Base-by-base conservation (phyloP, 2,797 vertebrate genomes). In the Paramormyrops hopkinsi region DNA sequence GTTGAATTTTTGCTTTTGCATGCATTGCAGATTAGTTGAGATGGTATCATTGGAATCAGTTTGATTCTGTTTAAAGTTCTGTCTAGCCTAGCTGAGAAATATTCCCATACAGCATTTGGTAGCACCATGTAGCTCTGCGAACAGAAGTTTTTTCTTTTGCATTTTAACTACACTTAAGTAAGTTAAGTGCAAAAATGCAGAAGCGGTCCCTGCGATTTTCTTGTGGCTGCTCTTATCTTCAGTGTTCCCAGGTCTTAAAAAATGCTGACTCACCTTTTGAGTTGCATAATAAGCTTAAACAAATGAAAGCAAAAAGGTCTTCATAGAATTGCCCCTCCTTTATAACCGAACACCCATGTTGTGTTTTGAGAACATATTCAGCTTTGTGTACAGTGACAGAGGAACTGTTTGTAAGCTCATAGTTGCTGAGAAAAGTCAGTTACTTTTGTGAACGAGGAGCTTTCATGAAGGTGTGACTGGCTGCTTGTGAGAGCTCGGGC, bases 231-330 rank as follows among this genome's bases (percentile, higher is more conserved):
- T 46, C 14, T 79, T 79, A 46, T 82, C 41, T n/a, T 22, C 19
- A 44, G 76, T 46, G 41, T 46, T 82, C 76, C 76, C 76, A 82
- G 76, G 76, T 82, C 76, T 82, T 79, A 82, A 22, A 82, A 82
- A 46, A 44, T 46, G 76, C 76, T 82, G 76, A n/a, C 76, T 82
- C 76, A 46, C 19, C 41, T 82, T 82, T 82, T 76, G 69, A 37
- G 41, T 82, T 82, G 41, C 76, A 82, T 46, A 82, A 82, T 82
- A 76, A 76, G 69, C 69, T 82, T 46, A 82, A 46, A 22, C 41
- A 44, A 44, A 46, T 82, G 17, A 82, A 46, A 82, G 76, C 33
- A 11, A 46, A 19, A 2, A 19, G 76, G 19, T n/a, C 76, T 46
- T 46, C 44, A 46, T 82, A 9, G 19, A 82, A 46, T 82, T 11